Percentiles rank a stretch among this genome's conserved stretches.
Conservation (phyloP, 1,140 invertebrate species). For the Lepidurus couesii region DNA sequence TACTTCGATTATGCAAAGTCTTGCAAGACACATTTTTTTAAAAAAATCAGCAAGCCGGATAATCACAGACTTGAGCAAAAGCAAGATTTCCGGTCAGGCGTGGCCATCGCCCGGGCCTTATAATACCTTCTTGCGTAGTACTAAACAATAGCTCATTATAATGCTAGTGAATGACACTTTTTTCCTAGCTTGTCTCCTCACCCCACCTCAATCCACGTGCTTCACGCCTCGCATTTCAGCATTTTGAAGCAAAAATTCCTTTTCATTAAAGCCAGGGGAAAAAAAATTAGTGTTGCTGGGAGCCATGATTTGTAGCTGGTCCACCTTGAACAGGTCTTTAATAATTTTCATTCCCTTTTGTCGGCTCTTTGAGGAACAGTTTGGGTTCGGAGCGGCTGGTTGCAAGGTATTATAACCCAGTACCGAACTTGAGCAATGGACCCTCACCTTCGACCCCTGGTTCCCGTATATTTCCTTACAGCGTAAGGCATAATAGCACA, state of each 20-base stretch:
- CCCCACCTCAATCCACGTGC: neutral
- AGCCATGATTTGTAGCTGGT: slow-evolving; percentile 10
- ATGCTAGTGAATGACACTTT: neutral
- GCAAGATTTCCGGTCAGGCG: neutral
- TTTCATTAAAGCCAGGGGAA: neutral
- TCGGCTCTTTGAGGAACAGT: neutral
- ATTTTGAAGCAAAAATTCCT: neutral
- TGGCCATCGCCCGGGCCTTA: neutral
- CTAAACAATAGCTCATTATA: slow-evolving; percentile 20
- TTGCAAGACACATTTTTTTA: neutral
- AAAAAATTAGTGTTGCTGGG: slow-evolving; percentile 2
- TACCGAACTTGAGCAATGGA: slow-evolving; percentile 21
- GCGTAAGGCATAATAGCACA: neutral
- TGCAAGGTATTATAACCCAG: neutral
- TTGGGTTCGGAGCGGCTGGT: neutral
- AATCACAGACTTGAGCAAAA: neutral
- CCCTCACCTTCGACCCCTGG: neutral
- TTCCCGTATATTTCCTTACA: neutral
- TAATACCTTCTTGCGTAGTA: neutral
- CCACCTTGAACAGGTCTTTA: slow-evolving; percentile 21
- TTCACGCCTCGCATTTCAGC: neutral
- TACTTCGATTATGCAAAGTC: neutral
- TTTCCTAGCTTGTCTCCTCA: too few relatives aligned
- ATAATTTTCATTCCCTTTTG: slow-evolving; percentile 12
- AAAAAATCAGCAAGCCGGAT: neutral